These are phyloP conservation scores for Riptortus pedestris DNA, from an alignment of 1,140 invertebrate species.

Conservation along the genomic window DNA sequence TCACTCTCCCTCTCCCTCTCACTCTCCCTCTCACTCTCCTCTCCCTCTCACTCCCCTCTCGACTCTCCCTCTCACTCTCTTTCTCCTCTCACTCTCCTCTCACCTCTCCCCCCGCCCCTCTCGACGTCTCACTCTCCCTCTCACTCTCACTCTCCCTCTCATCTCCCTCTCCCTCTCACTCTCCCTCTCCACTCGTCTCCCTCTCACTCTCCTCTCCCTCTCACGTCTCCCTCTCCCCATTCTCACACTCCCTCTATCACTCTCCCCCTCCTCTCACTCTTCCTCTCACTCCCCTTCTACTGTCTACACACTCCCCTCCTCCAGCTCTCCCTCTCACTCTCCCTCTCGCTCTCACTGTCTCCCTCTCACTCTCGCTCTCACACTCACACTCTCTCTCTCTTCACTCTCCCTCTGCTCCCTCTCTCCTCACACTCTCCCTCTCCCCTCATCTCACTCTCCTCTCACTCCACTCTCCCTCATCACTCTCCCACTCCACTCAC, in stretches of 20 bases:
- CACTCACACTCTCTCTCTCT: not conserved
- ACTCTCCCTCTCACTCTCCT: not conserved
- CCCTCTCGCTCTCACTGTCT: not conserved
- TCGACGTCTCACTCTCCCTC: not conserved
- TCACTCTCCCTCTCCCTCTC: not conserved
- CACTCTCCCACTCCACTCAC: not conserved
- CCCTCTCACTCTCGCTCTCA: not conserved
- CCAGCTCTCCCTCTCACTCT: not conserved
- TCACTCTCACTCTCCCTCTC: conserved; percentile 1
- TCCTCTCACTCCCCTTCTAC: not conserved
- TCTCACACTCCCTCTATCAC: no score
- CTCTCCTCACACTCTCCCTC: not conserved
- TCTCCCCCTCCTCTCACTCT: not conserved
- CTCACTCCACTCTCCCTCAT: not conserved
- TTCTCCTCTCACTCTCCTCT: no score
- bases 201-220: not conserved
- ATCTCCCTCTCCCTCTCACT: not conserved
- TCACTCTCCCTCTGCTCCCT: no score
- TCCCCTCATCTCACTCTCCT: not conserved
- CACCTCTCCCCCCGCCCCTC: not conserved
- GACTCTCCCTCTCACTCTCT: not conserved
- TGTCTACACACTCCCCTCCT: not conserved
- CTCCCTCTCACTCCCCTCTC: no score
- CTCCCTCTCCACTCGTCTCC: conserved; percentile 6
- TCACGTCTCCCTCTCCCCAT: not conserved